These are phyloP conservation scores for Rhinogobius similis DNA, from an alignment of 2,113 vertebrate species.

Conservation along the genomic window DNA sequence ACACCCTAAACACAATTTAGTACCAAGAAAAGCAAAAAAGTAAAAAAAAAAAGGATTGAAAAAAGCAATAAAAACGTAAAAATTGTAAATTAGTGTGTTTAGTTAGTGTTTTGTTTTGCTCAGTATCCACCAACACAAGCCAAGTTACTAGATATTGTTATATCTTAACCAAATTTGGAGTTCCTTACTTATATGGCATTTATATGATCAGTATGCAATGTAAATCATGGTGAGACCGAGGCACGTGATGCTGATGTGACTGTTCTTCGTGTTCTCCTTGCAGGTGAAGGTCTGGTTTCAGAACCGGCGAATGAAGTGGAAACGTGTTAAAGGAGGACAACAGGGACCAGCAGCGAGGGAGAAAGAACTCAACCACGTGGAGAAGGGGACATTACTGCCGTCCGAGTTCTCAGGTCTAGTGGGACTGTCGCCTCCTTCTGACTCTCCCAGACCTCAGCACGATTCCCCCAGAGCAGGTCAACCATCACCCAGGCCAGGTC, in stretches of 20 bases:
- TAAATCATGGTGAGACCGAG: not conserved
- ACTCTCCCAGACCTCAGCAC: slow-evolving; percentile 63
- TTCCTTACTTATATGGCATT: not conserved
- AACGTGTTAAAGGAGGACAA: slow-evolving; percentile 92
- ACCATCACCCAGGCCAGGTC: slow-evolving; percentile 56
- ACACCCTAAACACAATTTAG: too few species aligned
- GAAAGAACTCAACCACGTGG: slow-evolving; percentile 92
- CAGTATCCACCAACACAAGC: too few species aligned
- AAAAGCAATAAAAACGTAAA: too few species aligned
- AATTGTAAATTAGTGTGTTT: too few species aligned
- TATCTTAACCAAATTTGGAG: too few species aligned
- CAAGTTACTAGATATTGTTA: too few species aligned
- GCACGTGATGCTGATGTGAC: not conserved
- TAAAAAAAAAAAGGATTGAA: too few species aligned
- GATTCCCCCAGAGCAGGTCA: slow-evolving; percentile 59
- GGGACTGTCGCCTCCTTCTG: slow-evolving; percentile 76
- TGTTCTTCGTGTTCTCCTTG: not conserved
- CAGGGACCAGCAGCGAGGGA: slow-evolving; percentile 89
- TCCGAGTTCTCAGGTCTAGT: slow-evolving; percentile 86
- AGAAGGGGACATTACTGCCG: slow-evolving; percentile 88
- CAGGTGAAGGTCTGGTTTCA: slow-evolving; percentile 98
- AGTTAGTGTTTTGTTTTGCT: too few species aligned
- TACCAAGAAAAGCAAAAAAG: too few species aligned
- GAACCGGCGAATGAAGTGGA: slow-evolving; percentile 96
- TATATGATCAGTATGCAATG: not conserved